Percentiles rank a stretch among this genome's conserved stretches.
Conservation (phyloP, 35 echinoderm and acorn worm species). For the Acanthaster planci region DNA sequence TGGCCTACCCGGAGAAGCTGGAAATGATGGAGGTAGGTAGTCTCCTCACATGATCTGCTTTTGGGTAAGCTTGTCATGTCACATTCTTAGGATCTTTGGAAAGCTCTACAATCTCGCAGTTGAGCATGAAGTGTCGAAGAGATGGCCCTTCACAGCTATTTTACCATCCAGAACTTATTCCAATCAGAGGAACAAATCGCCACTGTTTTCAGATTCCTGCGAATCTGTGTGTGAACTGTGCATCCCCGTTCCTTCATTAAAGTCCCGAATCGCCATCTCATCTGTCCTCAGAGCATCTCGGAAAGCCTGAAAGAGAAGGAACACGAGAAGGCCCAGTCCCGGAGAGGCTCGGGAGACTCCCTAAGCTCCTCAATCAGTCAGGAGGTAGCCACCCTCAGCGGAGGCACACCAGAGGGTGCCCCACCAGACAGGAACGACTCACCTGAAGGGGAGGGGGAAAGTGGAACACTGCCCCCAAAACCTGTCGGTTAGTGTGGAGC, state of each 20-base stretch:
- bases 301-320: slow-evolving; percentile 84
- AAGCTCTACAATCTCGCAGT: too few species aligned
- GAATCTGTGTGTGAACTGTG: too few species aligned
- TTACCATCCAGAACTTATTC: too few species aligned
- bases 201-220: too few species aligned
- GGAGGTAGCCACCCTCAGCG: slow-evolving; percentile 79
- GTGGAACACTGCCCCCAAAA: neutral
- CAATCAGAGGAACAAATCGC: too few species aligned
- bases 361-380: slow-evolving; percentile 66
- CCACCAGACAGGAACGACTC: slow-evolving; percentile 46
- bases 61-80: too few species aligned
- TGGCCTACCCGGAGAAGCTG: slow-evolving; percentile 97
- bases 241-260: too few species aligned
- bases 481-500: neutral
- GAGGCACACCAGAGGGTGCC: slow-evolving; percentile 60
- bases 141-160: too few species aligned
- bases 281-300: slow-evolving; percentile 75
- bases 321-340: slow-evolving; percentile 9
- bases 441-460: slow-evolving; percentile 56
- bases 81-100: too few species aligned
- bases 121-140: too few species aligned
- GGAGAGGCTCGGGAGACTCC: slow-evolving; percentile 67
- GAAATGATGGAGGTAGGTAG: slow-evolving; percentile 98
- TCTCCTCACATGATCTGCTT: too few species aligned
- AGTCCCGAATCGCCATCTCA: too few species aligned